phyloP scores from a whole-genome alignment of 2,888 invertebrate genomes.

The Cylloceria caligata region DNA sequence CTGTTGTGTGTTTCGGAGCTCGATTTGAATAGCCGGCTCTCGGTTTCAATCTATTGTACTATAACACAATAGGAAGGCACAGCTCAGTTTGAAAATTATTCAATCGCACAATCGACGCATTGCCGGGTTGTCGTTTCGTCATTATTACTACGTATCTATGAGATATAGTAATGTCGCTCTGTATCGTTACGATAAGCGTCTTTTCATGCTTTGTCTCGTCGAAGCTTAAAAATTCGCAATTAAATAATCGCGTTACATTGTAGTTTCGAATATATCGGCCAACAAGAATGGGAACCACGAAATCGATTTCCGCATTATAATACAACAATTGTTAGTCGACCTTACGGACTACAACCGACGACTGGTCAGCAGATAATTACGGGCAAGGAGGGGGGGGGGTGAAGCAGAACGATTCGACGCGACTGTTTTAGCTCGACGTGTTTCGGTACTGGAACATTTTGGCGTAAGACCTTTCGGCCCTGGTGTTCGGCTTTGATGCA shows the following conservation, averaged over 20 bases:
- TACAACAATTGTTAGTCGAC: slow-evolving; percentile 34
- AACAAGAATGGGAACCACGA: slow-evolving; percentile 45
- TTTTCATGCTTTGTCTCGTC: background rate
- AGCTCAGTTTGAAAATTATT: slow-evolving; percentile 52
- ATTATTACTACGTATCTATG: slow-evolving; percentile 31
- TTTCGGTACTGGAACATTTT: no score
- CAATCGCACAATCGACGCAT: slow-evolving; percentile 26
- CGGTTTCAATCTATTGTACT: slow-evolving; percentile 37
- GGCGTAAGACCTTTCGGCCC: no score
- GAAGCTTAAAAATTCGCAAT: slow-evolving; percentile 33
- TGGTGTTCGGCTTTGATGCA: no score
- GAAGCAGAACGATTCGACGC: no score
- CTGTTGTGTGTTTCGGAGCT: slow-evolving; percentile 7
- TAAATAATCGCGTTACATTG: slow-evolving; percentile 33
- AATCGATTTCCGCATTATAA: slow-evolving; percentile 37
- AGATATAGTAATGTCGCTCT: background rate
- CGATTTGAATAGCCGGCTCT: slow-evolving; percentile 18
- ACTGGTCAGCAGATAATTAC: slow-evolving; percentile 23
- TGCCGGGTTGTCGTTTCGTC: slow-evolving; percentile 7
- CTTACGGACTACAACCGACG: slow-evolving; percentile 29
- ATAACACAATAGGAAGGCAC: slow-evolving; percentile 58
- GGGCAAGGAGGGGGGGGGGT: no score
- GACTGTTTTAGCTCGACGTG: no score
- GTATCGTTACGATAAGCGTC: background rate
- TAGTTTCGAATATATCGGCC: slow-evolving; percentile 32